These are phyloP conservation scores for Eptesicus fuscus DNA, from an alignment of 2,113 vertebrate species.

Conservation along the genomic window DNA sequence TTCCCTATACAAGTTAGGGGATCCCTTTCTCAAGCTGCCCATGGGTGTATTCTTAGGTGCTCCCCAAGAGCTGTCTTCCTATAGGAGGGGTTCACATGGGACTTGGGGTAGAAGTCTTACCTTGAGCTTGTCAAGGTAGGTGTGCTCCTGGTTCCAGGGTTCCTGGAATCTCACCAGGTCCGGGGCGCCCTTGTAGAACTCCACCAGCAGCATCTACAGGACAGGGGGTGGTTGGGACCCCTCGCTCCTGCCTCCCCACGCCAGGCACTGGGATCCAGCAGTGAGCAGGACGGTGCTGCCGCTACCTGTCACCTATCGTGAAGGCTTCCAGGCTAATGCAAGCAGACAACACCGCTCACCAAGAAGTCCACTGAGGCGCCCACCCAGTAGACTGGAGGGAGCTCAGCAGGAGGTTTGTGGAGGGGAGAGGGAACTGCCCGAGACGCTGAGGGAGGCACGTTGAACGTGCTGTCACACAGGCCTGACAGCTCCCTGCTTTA, in stretches of 20 bases:
- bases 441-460: rapidly evolving
- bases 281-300: neutral
- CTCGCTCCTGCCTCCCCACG: rapidly evolving
- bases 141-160: conserved; percentile 91
- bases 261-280: neutral
- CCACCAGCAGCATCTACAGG: conserved; percentile 91
- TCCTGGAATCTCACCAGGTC: conserved; percentile 94
- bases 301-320: rapidly evolving
- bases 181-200: conserved; percentile 92
- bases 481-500: neutral
- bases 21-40: neutral
- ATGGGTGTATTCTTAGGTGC: neutral
- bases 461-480: rapidly evolving
- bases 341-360: neutral
- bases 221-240: neutral
- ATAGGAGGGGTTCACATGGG: neutral
- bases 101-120: conserved; percentile 70
- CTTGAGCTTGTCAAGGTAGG: conserved; percentile 96
- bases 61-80: neutral
- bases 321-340: neutral
- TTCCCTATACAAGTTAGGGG: neutral
- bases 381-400: neutral
- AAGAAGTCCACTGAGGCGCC: neutral
- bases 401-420: neutral
- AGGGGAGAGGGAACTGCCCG: too few relatives aligned